Evolutionary conservation across 2,888 invertebrate genomes (phyloP).

Genomic region (Eledona agricola): DNA sequence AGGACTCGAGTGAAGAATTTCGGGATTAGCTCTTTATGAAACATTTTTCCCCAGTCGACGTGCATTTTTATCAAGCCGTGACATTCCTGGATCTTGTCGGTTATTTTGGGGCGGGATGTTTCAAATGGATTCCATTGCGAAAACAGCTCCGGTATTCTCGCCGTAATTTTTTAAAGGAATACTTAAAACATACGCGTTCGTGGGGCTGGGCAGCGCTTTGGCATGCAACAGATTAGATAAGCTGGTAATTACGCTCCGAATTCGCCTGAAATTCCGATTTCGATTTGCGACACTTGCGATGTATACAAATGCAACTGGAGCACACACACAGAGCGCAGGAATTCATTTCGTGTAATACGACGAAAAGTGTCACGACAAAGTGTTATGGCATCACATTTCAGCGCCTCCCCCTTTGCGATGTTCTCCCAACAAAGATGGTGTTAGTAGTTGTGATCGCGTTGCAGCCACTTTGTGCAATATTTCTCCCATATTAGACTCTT

Average conservation of each 20-base stretch:
- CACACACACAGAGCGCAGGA: constrained; percentile 22
- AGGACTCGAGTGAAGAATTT: constrained; percentile 6
- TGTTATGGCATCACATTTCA: constrained; percentile 33
- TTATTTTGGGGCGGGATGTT: too few relatives aligned
- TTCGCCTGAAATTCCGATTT: constrained; percentile 5
- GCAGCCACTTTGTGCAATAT: constrained; percentile 35
- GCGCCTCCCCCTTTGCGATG: constrained; percentile 24
- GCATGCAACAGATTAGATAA: too few relatives aligned
- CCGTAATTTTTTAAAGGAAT: too few relatives aligned
- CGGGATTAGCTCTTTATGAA: constrained; percentile 18
- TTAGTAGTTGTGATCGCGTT: constrained; percentile 32
- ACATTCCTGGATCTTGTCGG: too few relatives aligned
- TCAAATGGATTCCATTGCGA: too few relatives aligned
- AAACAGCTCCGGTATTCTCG: too few relatives aligned
- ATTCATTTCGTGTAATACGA: constrained; percentile 37
- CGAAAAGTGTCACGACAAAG: constrained; percentile 33
- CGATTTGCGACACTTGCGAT: not conserved
- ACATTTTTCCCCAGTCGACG: constrained; percentile 4
- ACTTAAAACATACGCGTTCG: too few relatives aligned
- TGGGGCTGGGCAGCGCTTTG: too few relatives aligned
- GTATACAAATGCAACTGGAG: constrained; percentile 21
- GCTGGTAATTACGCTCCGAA: not conserved
- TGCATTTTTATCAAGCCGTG: too few relatives aligned
- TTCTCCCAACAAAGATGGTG: constrained; percentile 13
- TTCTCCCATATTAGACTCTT: not conserved